phyloP scores from a whole-genome alignment of 2,797 vertebrate species.

The Pipistrellus pygmaeus region DNA sequence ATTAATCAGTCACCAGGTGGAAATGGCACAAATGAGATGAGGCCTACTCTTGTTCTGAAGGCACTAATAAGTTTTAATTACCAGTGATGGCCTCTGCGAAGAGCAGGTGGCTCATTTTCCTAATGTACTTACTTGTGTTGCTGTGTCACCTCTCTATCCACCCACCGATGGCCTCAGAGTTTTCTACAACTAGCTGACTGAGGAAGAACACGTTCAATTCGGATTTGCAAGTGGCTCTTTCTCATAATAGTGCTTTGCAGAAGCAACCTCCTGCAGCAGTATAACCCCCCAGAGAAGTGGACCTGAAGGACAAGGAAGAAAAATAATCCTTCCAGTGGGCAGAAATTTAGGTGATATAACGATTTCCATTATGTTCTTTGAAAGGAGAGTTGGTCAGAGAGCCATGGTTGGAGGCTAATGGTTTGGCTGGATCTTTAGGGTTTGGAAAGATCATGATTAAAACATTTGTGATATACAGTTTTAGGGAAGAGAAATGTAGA shows the following conservation, averaged over 20 bases:
- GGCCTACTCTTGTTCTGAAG: background rate
- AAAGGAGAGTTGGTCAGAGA: background rate
- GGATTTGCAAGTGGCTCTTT: background rate
- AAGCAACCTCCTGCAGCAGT: background rate
- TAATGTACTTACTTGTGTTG: background rate
- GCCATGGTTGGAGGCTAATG: background rate
- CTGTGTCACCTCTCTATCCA: background rate
- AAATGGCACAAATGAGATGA: background rate
- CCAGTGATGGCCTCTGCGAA: background rate
- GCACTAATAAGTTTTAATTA: background rate
- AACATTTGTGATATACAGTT: background rate
- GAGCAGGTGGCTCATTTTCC: background rate
- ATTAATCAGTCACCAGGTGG: background rate
- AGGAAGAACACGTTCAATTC: background rate
- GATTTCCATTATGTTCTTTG: constrained; percentile 15
- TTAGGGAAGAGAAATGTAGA: background rate
- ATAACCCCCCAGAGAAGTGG: background rate
- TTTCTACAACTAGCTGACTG: constrained; percentile 9
- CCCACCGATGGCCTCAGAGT: background rate
- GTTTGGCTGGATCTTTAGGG: constrained; percentile 11
- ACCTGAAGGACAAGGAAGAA: background rate
- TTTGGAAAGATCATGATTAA: background rate
- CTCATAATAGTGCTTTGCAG: background rate
- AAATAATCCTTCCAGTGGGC: background rate
- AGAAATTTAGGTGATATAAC: background rate